Evolutionary conservation across 2,113 vertebrate genomes (phyloP).

Genomic region (Melanostigma gelatinosum): DNA sequence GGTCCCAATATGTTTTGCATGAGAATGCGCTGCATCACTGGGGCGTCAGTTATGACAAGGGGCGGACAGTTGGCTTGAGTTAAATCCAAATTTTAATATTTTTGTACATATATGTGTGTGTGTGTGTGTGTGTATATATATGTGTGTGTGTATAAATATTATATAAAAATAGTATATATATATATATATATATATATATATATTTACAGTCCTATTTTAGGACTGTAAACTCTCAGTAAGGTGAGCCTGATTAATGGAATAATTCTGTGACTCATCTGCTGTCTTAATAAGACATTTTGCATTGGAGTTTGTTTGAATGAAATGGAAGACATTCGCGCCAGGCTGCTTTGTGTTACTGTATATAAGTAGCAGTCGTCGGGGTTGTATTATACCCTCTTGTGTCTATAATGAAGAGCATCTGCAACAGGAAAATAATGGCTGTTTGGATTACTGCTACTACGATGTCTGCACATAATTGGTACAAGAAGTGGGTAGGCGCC

Average conservation of each 20-base stretch:
- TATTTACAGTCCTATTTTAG: background rate
- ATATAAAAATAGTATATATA: no score
- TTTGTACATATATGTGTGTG: no score
- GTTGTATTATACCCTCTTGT: slow-evolving; percentile 69
- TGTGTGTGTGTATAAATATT: no score
- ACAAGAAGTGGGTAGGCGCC: slow-evolving; percentile 89
- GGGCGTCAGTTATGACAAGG: slow-evolving; percentile 26
- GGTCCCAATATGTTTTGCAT: slow-evolving; percentile 41
- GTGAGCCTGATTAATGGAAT: slow-evolving; percentile 18
- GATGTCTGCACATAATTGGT: slow-evolving; percentile 87
- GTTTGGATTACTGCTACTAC: slow-evolving; percentile 80
- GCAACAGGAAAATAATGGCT: slow-evolving; percentile 81
- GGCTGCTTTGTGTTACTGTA: slow-evolving; percentile 57
- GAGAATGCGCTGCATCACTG: slow-evolving; percentile 29
- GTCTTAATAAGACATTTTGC: slow-evolving; percentile 10
- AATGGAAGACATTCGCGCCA: slow-evolving; percentile 16
- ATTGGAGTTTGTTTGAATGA: slow-evolving; percentile 11
- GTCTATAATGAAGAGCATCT: slow-evolving; percentile 80
- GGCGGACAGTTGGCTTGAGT: slow-evolving; percentile 1
- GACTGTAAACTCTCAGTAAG: slow-evolving; percentile 20
- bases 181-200: background rate
- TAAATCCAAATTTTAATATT: slow-evolving; percentile 19
- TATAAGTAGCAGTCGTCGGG: slow-evolving; percentile 62
- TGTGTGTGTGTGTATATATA: no score
- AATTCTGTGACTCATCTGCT: background rate